phyloP scores from a whole-genome alignment of 2,113 vertebrate genomes.

The Scalopus aquaticus region DNA sequence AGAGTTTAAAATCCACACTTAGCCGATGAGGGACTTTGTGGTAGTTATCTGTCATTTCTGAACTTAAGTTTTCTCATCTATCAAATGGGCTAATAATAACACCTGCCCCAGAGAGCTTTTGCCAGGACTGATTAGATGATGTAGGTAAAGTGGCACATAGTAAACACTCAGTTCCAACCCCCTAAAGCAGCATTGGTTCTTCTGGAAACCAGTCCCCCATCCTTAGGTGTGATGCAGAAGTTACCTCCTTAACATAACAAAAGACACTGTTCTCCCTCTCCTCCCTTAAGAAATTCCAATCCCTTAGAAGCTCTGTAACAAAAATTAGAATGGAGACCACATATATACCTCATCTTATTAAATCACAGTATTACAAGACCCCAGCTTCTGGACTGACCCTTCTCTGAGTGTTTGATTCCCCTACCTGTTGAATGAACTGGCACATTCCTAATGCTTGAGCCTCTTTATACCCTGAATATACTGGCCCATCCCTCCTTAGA shows the following conservation, averaged over 20 bases:
- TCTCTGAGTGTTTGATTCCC: neutral
- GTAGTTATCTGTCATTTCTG: neutral
- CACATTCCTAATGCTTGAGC: neutral
- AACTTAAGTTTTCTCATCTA: neutral
- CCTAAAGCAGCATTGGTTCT: neutral
- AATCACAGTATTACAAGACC: neutral
- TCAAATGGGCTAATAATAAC: neutral
- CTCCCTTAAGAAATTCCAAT: neutral
- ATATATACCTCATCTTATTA: neutral
- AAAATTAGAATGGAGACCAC: too few relatives aligned
- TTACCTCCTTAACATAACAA: neutral
- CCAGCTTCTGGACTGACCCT: neutral
- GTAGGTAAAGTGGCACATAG: neutral
- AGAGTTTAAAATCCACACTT: neutral
- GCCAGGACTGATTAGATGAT: neutral
- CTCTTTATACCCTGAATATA: neutral
- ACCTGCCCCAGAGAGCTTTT: neutral
- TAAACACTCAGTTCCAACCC: too few relatives aligned
- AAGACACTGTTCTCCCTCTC: neutral
- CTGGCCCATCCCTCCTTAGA: neutral
- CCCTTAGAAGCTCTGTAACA: neutral
- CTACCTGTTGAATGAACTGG: neutral
- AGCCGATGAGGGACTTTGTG: neutral
- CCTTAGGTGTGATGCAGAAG: neutral
- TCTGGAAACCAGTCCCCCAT: neutral